Percentiles rank a stretch among this genome's conserved stretches.
phyloP scores from a whole-genome alignment of 2,797 vertebrate genomes.

The Babyrousa celebensis region DNA sequence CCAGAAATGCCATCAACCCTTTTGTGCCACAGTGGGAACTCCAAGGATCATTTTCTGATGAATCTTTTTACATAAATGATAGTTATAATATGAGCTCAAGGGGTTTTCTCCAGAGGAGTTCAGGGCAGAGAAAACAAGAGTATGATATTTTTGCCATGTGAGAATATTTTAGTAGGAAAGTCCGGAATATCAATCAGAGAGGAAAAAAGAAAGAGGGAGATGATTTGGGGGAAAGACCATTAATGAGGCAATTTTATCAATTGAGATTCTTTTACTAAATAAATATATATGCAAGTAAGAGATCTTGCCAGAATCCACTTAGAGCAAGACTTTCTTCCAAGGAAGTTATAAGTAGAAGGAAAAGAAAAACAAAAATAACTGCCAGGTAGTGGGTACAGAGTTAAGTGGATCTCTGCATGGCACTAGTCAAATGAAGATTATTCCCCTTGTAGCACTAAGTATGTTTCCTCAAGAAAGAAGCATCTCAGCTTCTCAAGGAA shows the following conservation, averaged over 20 bases:
- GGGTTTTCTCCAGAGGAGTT: neutral
- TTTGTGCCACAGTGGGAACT: no score
- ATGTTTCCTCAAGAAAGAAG: neutral
- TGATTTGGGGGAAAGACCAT: neutral
- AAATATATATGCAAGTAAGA: neutral
- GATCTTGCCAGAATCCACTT: neutral
- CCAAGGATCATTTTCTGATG: no score
- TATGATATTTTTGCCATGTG: neutral
- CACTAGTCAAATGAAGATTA: neutral
- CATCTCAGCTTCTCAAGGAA: neutral
- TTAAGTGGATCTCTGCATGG: neutral
- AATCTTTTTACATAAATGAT: neutral
- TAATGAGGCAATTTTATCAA: neutral
- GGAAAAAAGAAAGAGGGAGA: neutral
- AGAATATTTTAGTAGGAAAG: neutral
- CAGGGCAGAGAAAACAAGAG: neutral
- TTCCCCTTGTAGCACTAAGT: neutral
- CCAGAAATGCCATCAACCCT: no score
- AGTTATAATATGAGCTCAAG: neutral
- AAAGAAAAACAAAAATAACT: conserved; percentile 2
- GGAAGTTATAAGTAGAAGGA: neutral
- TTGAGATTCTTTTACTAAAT: neutral
- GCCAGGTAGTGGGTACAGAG: neutral
- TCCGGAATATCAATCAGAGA: neutral
- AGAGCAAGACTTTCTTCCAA: neutral